Conservation (phyloP, 2,113 vertebrate genomes). For the Pelvicachromis taeniatus region DNA sequence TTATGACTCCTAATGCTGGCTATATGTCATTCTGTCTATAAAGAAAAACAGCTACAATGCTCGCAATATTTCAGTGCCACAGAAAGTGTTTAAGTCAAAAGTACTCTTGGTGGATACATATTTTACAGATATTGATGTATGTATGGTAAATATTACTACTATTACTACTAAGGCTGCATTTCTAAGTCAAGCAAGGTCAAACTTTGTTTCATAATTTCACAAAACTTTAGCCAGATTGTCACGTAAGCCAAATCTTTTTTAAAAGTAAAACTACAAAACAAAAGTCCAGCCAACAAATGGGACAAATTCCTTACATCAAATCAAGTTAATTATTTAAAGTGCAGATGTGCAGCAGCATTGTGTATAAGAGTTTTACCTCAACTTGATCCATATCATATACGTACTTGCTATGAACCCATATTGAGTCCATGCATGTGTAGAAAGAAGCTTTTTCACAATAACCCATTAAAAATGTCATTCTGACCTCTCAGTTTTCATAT, state of each 20-base stretch:
- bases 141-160: neutral
- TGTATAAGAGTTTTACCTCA: neutral
- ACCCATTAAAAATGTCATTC: neutral
- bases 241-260: neutral
- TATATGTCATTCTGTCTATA: slow-evolving; percentile 25
- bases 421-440: neutral
- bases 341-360: neutral
- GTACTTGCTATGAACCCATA: neutral
- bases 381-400: neutral
- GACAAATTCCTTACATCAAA: neutral
- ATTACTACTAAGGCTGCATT: neutral
- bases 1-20: neutral
- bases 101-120: neutral
- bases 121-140: neutral
- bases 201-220: neutral
- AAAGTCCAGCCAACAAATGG: neutral
- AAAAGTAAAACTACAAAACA: neutral
- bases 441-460: neutral
- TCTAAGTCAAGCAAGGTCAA: neutral
- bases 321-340: neutral
- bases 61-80: neutral
- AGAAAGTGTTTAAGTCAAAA: neutral
- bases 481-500: neutral
- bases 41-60: neutral
- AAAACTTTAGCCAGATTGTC: neutral